These are phyloP conservation scores for Conistra vaccinii DNA, from an alignment of 2,888 invertebrate species.

Conservation along the genomic window DNA sequence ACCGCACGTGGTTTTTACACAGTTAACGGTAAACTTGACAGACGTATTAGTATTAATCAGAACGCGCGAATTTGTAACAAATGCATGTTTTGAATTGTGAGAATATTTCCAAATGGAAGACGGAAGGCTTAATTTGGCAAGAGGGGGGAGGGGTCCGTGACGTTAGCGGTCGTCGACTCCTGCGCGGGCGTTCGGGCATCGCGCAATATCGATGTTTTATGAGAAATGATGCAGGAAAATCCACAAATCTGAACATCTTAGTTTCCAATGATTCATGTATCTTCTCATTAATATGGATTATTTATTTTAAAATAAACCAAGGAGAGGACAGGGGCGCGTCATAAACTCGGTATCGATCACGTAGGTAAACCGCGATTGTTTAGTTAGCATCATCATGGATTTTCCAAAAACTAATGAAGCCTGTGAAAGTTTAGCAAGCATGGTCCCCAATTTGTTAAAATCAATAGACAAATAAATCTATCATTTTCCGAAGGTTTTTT, in stretches of 20 bases:
- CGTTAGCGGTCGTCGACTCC: slow-evolving; percentile 79
- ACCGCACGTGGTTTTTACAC: slow-evolving; percentile 63
- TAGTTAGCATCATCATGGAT: slow-evolving; percentile 23
- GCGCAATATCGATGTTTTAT: slow-evolving; percentile 66
- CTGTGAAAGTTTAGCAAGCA: slow-evolving; percentile 26
- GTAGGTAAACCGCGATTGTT: slow-evolving; percentile 5
- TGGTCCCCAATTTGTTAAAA: not conserved
- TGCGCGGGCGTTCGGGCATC: slow-evolving; percentile 64
- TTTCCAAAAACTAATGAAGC: slow-evolving; percentile 38
- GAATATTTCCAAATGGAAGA: slow-evolving; percentile 59
- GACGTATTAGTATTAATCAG: slow-evolving; percentile 73
- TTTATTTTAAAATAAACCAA: slow-evolving; percentile 13
- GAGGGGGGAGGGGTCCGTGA: slow-evolving; percentile 65
- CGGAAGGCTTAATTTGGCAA: slow-evolving; percentile 65
- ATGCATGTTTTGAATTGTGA: slow-evolving; percentile 60
- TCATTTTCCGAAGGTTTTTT: not conserved
- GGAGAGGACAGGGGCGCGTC: slow-evolving; percentile 29
- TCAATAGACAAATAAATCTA: not conserved
- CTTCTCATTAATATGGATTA: slow-evolving; percentile 41
- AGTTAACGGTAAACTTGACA: slow-evolving; percentile 72
- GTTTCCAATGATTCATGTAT: slow-evolving; percentile 71
- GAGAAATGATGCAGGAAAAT: slow-evolving; percentile 74
- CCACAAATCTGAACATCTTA: slow-evolving; percentile 58
- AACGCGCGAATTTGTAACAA: slow-evolving; percentile 73
- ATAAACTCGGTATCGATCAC: slow-evolving; percentile 34